These are phyloP conservation scores for Perca flavescens DNA, from an alignment of 2,113 vertebrate species.

Conservation along the genomic window DNA sequence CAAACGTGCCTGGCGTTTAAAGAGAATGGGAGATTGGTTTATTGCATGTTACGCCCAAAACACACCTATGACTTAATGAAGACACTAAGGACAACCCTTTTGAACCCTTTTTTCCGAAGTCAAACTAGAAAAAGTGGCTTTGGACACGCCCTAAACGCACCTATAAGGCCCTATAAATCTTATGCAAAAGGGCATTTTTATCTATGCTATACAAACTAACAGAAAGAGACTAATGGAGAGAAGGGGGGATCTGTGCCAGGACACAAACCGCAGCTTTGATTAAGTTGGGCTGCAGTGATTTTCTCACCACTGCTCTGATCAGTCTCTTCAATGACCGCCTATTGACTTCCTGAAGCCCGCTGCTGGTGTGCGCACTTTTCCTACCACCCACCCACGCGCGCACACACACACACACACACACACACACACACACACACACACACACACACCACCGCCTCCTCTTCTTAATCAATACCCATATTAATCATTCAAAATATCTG, in stretches of 20 bases:
- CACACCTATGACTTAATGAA: no score
- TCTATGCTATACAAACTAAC: background rate
- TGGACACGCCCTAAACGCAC: no score
- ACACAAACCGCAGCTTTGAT: conserved; percentile 69
- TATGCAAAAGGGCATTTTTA: background rate
- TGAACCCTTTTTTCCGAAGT: no score
- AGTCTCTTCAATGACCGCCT: conserved; percentile 59
- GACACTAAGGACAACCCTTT: no score
- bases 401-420: conserved; percentile 13
- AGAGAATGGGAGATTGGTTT: no score
- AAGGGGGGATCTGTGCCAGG: background rate
- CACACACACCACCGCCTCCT: conserved; percentile 41
- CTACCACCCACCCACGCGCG: conserved; percentile 6
- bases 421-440: conserved; percentile 40
- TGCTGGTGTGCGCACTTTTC: conserved; percentile 78
- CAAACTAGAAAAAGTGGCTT: no score
- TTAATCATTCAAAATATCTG: conserved; percentile 87
- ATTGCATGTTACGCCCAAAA: no score
- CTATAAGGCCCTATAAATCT: background rate
- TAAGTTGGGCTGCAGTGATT: conserved; percentile 74
- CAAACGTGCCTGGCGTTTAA: no score
- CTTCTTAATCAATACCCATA: conserved; percentile 86
- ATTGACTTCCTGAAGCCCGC: conserved; percentile 78
- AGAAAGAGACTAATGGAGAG: background rate
- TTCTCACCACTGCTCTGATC: conserved; percentile 66